A percentile compares a stretch with the other conserved stretches of the same genome.
Conservation (phyloP, 2,797 vertebrate genomes). For the Acanthiza pusilla region DNA sequence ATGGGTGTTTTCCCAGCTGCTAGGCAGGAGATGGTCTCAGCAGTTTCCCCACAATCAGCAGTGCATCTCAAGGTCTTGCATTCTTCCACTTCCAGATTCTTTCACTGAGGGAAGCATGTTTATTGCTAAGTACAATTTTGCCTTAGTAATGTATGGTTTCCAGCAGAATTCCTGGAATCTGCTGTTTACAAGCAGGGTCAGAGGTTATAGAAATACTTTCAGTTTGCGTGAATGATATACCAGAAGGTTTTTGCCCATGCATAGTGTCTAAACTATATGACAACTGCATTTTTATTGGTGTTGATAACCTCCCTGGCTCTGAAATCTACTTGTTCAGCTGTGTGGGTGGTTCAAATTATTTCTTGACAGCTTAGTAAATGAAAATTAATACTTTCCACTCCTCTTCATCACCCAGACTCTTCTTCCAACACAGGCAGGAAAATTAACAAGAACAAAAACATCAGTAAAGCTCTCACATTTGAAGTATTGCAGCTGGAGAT, state of each 20-base stretch:
- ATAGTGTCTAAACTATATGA: neutral
- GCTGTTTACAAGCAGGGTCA: constrained; percentile 58
- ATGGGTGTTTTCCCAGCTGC: constrained; percentile 7
- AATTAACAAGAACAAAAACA: neutral
- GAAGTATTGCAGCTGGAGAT: constrained; percentile 3
- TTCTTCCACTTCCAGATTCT: constrained; percentile 41
- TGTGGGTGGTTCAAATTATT: neutral
- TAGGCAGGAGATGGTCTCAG: neutral
- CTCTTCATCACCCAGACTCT: neutral
- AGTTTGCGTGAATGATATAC: constrained; percentile 12
- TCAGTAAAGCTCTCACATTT: neutral
- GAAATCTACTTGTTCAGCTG: neutral
- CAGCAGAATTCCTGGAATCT: constrained; percentile 68
- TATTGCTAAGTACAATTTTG: constrained; percentile 27
- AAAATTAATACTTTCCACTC: neutral
- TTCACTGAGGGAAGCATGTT: constrained; percentile 36
- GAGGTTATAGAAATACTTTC: constrained; percentile 48
- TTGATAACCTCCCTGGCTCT: constrained; percentile 4
- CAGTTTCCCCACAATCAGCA: constrained; percentile 3
- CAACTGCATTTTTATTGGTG: constrained; percentile 11
- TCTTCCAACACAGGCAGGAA: neutral
- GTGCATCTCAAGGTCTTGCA: constrained; percentile 54
- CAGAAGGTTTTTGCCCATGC: neutral
- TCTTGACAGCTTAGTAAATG: constrained; percentile 12
- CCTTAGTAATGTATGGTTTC: constrained; percentile 29